Evolutionary conservation across 2,113 vertebrate genomes (phyloP).

Genomic region (Erythrolamprus reginae): DNA sequence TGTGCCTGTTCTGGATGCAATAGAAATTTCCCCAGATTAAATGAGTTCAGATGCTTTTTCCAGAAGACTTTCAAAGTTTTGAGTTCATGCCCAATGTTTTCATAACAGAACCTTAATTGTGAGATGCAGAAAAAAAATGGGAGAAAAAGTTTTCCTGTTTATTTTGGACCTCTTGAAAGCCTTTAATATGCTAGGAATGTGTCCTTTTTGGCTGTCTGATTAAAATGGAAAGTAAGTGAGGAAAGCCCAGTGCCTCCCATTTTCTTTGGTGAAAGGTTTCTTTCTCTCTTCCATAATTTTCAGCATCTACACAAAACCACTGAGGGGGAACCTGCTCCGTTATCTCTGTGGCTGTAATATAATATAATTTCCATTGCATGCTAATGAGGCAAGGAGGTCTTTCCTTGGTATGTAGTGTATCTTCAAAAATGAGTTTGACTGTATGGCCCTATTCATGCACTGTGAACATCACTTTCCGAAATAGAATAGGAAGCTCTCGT

Average conservation of each 20-base stretch:
- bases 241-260: background rate
- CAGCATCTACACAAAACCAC: background rate
- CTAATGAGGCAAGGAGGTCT: background rate
- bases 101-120: conserved; percentile 47
- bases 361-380: background rate
- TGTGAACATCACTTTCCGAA: background rate
- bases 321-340: background rate
- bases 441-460: background rate
- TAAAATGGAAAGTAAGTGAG: too few species aligned
- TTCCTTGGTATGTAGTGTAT: background rate
- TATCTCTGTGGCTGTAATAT: background rate
- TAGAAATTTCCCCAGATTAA: conserved; percentile 64
- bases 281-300: background rate
- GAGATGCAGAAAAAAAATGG: background rate
- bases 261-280: background rate
- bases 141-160: background rate
- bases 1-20: conserved; percentile 72
- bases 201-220: background rate
- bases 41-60: conserved; percentile 67
- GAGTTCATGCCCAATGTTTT: conserved; percentile 49
- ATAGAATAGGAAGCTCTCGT: background rate
- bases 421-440: background rate
- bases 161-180: background rate
- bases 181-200: background rate
- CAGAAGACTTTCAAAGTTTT: conserved; percentile 47